Base-by-base conservation (phyloP, 2,888 invertebrate species). In the Pterobdella sp. region DNA sequence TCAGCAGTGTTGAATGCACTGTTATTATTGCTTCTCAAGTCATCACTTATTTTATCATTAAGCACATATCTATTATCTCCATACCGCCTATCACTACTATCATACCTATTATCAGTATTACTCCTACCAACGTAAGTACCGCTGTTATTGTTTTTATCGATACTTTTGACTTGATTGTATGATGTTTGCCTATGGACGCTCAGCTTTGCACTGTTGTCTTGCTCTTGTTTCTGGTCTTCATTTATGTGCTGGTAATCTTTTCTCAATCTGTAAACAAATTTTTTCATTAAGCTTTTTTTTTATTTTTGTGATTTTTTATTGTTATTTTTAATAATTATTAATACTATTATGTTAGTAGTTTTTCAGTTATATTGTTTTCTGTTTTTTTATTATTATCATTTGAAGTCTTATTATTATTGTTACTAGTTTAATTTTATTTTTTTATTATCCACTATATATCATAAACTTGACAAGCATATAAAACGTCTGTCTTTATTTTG, bases 191-290 rank as follows among this genome's bases (percentile, higher is more conserved):
- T 7, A 22, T 42, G 49, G 22, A 42, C 49, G 22, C 7, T 42
- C 22, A 14, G 7, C 22, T 42, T 7, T 42, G 7, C 22, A n/a
- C n/a, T n/a, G n/a, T 56, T 7, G 18, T 56, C n/a, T n/a, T 7
- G 60, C 26, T 4, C 3, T 56, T 18, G 60, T 56, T 56, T 56
- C n/a, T 7, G 60, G 26, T 56, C 60, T 3, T 56, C 60, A 56
- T 26, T 56, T 22, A 56, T 56, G 60, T 56, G 60, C 26, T 56
- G 60, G 60, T 56, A 56, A n/a, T 56, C 60, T 22, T 56, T 56
- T 22, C 60, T 56, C 14, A 56, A n/a, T 56, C 60, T 56, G 60
- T 4, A n/a, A 18, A n/a, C n/a, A n/a, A n/a, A n/a, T n/a, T n/a
- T n/a, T n/a, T n/a, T n/a, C n/a, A n/a, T n/a, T n/a, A n/a, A n/a